Evolutionary conservation across 2,797 vertebrate species (phyloP).

Genomic region (Alexandromys oeconomus): DNA sequence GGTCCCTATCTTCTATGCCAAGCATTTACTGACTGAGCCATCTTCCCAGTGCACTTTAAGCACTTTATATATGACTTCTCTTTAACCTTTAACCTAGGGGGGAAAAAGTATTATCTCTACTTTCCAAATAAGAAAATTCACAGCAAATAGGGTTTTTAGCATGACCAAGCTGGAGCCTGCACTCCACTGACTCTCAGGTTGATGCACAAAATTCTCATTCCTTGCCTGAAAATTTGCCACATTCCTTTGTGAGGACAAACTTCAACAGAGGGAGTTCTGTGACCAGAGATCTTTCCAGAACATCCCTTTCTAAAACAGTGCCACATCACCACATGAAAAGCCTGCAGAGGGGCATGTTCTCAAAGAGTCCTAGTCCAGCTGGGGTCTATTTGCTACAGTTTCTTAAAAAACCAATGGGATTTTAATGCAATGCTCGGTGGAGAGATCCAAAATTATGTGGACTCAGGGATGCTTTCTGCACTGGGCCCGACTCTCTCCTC

Average conservation of each 20-base stretch:
- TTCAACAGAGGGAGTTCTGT: background rate
- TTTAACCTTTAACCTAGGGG: background rate
- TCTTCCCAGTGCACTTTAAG: background rate
- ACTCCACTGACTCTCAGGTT: background rate
- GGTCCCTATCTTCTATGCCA: background rate
- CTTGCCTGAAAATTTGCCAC: background rate
- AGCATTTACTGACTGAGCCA: background rate
- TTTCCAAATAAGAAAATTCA: background rate
- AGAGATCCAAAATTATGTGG: background rate
- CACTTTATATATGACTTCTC: background rate
- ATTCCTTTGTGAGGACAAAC: constrained; percentile 5
- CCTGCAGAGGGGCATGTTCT: background rate
- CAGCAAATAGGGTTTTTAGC: background rate
- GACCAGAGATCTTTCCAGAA: background rate
- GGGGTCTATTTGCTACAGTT: background rate
- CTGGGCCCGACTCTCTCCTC: background rate
- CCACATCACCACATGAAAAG: background rate
- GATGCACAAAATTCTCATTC: background rate
- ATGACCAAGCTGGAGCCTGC: background rate
- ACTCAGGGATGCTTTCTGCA: background rate
- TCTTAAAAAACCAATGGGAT: background rate
- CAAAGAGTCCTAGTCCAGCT: background rate
- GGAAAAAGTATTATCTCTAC: background rate
- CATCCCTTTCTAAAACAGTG: background rate
- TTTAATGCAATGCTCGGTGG: background rate